These are phyloP conservation scores for Notothenia coriiceps DNA, from an alignment of 2,113 vertebrate species.

Conservation along the genomic window DNA sequence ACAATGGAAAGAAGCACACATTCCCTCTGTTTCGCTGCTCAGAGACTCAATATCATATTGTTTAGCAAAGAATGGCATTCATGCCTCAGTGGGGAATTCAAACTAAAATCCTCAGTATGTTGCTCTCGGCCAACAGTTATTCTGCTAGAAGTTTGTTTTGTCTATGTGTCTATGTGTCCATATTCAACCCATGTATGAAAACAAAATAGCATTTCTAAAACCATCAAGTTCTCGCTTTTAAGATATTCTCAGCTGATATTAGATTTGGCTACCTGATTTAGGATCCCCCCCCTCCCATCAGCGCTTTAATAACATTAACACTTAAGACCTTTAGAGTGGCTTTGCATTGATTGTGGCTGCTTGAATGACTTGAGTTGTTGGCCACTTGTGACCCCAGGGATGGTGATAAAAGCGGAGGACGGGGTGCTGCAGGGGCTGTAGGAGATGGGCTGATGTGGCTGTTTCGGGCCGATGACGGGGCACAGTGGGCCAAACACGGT, in stretches of 20 bases:
- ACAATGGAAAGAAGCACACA: slow-evolving; percentile 58
- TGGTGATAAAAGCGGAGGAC: slow-evolving; percentile 47
- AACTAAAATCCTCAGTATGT: slow-evolving; percentile 68
- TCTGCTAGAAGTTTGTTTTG: slow-evolving; percentile 59
- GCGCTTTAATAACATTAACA: slow-evolving; percentile 67
- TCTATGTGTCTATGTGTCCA: slow-evolving; percentile 59
- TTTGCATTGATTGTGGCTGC: slow-evolving; percentile 71
- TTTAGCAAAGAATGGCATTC: slow-evolving; percentile 68
- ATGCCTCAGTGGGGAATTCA: slow-evolving; percentile 60
- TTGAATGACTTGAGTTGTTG: slow-evolving; percentile 72
- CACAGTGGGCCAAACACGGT: slow-evolving; percentile 28
- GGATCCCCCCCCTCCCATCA: slow-evolving; percentile 45
- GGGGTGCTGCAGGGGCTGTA: slow-evolving; percentile 5
- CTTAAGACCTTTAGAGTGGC: slow-evolving; percentile 68
- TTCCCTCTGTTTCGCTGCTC: slow-evolving; percentile 56
- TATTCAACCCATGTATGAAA: slow-evolving; percentile 50
- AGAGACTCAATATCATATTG: slow-evolving; percentile 71
- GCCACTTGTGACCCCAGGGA: slow-evolving; percentile 59
- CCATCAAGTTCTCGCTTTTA: slow-evolving; percentile 36
- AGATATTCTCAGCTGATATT: slow-evolving; percentile 68
- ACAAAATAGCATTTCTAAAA: slow-evolving; percentile 50
- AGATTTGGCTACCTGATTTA: slow-evolving; percentile 67
- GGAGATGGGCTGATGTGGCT: slow-evolving; percentile 23
- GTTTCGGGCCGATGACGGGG: slow-evolving; percentile 50
- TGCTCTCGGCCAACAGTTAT: slow-evolving; percentile 33